Base-by-base conservation (phyloP, 2,113 vertebrate species). In the Marmota flaviventris region DNA sequence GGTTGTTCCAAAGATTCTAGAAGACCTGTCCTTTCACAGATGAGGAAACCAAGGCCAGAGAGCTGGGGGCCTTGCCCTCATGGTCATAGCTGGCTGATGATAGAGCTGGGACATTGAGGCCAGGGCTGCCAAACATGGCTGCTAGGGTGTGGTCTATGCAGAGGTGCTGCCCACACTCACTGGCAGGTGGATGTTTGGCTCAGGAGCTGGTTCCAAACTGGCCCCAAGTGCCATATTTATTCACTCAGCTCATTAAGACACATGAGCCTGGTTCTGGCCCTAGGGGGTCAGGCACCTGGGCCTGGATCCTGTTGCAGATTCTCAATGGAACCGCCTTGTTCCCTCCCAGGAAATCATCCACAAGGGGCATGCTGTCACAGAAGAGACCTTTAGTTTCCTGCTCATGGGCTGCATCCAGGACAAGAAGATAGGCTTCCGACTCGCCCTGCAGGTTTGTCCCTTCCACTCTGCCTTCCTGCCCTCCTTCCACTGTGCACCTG, bases 371-470 rank as follows among this genome's bases (percentile, higher is more conserved):
- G 70, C 72, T n/a, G 97, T 98, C 42, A 99, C 99, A 45, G 99
- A 98, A 5, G 99, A 99, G 97, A 99, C 99, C 0, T 99, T 99
- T 98, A 99, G 99, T 95, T 99, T 99, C 96, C 98, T 99, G 95
- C 98, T 99, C 73, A 99, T 99, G 99, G 98, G 99, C 92, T 99
- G 99, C 96, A 98, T 99, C 97, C 99, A 99, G 95, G 99, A 99
- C 97, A 99, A 98, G 0, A 97, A 99, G 14, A 97, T 92, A 0
- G 99, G 99, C 5, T 99, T 99, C 98, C 98, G 99, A 84, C 97
- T 99, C 0, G 98, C 99, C 42, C 87, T 99, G 85, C 99, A 99
- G 99, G 99, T 99, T 92, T 91, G 84, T 97, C 8, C 39, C 0
- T 29, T n/a, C n/a, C 4, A 4, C 86, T n/a, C 29, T 90, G 24